Base-by-base conservation (phyloP, 2,888 invertebrate genomes). In the Euphydryas editha region DNA sequence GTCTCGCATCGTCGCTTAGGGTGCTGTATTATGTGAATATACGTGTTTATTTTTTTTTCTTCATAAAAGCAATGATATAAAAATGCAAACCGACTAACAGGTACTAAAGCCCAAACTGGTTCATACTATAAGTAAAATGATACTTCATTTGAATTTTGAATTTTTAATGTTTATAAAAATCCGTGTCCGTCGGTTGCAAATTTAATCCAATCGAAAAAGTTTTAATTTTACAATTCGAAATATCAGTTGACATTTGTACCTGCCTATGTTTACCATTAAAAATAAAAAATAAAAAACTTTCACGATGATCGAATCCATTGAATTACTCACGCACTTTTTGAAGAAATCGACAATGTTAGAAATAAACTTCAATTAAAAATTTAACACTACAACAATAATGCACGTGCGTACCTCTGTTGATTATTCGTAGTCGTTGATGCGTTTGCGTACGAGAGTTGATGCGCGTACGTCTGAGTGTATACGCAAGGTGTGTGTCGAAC, bases 381-480 rank as follows among this genome's bases (percentile, higher is more conserved):
- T 67, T 42, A 55, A 42, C 59, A 59, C 59, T 59, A 67, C 39
- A 60, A 58, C 67, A 69, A 59, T 59, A 68, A 60, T 64, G 76
- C 83, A 83, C 85, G 84, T 86, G 81, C 83, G 85, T 90, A 89
- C 89, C 89, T 90, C 85, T 82, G 74, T 73, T 74, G 71, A 73
- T 73, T 73, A 72, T 76, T 71, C 77, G 79, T 75, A 74, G 78
- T 72, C 73, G 74, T 62, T 68, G 71, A 68, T 69, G 67, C 68
- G 65, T 49, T 42, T 72, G 73, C 67, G 72, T 71, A 71, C 61
- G 70, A 60, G 72, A 68, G 67, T 64, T 62, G 71, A n/a, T 73
- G 74, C 75, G 77, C 75, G 76, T 72, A 73, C 75, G 74, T 65
- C 67, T 62, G 68, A 62, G 54, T 59, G 73, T 71, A n/a, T n/a